These are phyloP conservation scores for Melieria picta DNA, from an alignment of 2,888 invertebrate genomes.

Conservation along the genomic window DNA sequence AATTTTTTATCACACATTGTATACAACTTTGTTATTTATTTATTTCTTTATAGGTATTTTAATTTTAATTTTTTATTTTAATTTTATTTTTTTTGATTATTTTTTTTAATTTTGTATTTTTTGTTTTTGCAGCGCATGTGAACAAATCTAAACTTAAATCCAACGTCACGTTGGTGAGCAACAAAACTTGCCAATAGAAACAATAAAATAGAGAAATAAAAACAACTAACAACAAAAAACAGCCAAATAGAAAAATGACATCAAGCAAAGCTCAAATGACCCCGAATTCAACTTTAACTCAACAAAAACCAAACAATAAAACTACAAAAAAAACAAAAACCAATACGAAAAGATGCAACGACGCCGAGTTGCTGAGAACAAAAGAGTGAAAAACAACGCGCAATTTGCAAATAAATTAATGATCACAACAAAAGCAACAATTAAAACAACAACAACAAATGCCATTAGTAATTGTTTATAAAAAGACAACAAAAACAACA, in stretches of 20 bases:
- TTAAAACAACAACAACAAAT: no score
- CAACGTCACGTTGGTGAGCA: slow-evolving; percentile 12
- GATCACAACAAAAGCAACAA: neutral
- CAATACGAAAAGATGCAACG: neutral
- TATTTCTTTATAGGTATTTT: no score
- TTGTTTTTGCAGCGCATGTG: neutral
- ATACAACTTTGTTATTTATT: no score
- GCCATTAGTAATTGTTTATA: no score
- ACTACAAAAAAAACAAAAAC: neutral
- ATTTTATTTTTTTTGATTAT: no score
- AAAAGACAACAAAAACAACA: no score
- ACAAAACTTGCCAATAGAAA: slow-evolving; percentile 6
- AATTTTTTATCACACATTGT: no score
- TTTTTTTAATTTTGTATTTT: no score
- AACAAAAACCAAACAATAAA: neutral
- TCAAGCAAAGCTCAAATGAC: neutral
- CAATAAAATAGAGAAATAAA: neutral
- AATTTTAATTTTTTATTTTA: no score
- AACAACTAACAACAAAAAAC: neutral
- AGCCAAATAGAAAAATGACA: neutral
- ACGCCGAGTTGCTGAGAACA: neutral
- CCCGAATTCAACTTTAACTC: neutral
- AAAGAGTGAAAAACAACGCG: neutral
- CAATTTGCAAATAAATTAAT: neutral
- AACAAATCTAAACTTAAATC: slow-evolving; percentile 23